phyloP scores from a whole-genome alignment of 1,140 invertebrate genomes.

The Drosophila setifemur region DNA sequence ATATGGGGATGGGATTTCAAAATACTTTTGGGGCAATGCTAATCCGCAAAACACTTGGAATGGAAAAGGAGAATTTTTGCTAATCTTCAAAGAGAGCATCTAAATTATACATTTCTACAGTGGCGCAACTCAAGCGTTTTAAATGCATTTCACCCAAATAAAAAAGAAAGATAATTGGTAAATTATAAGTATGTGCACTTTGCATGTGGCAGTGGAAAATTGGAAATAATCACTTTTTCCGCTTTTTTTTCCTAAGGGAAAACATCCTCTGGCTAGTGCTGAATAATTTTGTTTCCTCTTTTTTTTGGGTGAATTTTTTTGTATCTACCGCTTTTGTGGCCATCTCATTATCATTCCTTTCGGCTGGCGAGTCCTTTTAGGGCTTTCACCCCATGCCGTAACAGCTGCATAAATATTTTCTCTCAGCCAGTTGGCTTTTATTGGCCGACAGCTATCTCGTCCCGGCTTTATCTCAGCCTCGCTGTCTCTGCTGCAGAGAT shows the following conservation, averaged over 20 bases:
- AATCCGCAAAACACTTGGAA: background rate
- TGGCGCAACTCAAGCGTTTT: too few relatives aligned
- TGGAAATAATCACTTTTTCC: background rate
- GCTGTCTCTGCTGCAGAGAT: constrained; percentile 14
- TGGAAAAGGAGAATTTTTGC: too few relatives aligned
- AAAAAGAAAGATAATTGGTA: too few relatives aligned
- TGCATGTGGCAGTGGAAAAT: too few relatives aligned
- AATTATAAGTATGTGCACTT: too few relatives aligned
- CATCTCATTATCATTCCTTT: constrained; percentile 44
- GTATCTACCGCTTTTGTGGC: background rate
- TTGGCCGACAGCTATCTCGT: constrained; percentile 29
- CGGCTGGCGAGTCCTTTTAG: constrained; percentile 26
- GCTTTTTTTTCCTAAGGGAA: background rate
- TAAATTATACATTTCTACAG: too few relatives aligned
- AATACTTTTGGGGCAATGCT: background rate
- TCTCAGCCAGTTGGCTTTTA: constrained; percentile 47
- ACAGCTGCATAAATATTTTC: constrained; percentile 58
- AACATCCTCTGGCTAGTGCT: background rate
- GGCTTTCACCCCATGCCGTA: constrained; percentile 3
- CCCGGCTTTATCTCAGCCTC: constrained; percentile 8
- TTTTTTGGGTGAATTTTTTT: constrained; percentile 1
- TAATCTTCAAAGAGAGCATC: background rate
- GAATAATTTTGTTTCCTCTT: constrained; percentile 1
- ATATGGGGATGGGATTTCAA: background rate
- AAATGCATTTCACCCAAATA: too few relatives aligned